phyloP scores from a whole-genome alignment of 2,113 vertebrate species.

The Macquaria ambigua region DNA sequence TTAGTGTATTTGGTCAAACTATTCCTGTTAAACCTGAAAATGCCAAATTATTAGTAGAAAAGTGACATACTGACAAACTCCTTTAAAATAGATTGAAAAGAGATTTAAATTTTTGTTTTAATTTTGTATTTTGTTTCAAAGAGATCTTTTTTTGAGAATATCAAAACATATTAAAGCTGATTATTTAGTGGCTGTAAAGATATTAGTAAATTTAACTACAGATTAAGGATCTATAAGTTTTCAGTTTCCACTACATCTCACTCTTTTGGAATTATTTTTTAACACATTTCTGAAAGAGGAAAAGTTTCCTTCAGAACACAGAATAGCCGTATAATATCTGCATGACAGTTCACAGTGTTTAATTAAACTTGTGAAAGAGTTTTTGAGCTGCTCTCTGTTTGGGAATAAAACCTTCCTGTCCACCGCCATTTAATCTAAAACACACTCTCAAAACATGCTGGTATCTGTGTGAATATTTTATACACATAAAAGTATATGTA shows the following conservation, averaged over 20 bases:
- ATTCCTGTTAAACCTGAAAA: neutral
- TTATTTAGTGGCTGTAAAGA: neutral
- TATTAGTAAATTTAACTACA: neutral
- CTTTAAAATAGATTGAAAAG: no score
- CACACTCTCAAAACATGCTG: neutral
- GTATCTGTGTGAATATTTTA: constrained; percentile 6
- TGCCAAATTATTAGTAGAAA: no score
- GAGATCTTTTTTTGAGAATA: no score
- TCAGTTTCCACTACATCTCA: neutral
- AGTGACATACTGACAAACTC: no score
- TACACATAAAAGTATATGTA: neutral
- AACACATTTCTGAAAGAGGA: neutral
- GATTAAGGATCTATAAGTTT: neutral
- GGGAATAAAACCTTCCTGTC: neutral
- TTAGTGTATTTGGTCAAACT: neutral
- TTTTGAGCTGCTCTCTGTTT: neutral
- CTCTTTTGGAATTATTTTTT: neutral
- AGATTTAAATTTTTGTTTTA: no score
- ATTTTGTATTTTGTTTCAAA: no score
- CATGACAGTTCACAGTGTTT: neutral
- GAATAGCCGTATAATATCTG: neutral
- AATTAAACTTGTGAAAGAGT: neutral
- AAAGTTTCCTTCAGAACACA: no score
- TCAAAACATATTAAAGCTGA: no score
- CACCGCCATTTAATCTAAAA: neutral